Conservation (phyloP, 1,140 invertebrate genomes). For the Zeugodacus cucurbitae region DNA sequence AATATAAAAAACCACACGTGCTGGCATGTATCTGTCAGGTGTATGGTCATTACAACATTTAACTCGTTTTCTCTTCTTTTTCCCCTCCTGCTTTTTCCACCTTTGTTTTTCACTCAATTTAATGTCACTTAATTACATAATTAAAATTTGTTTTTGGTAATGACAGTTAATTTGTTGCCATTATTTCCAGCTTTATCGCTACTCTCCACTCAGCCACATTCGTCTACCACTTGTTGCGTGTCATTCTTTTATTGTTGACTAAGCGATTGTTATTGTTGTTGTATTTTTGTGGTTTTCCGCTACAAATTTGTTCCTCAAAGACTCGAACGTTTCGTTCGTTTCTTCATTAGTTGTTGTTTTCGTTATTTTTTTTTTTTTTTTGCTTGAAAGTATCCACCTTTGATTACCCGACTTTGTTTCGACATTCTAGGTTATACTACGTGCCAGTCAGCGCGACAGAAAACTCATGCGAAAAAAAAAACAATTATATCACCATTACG, state of each 20-base stretch:
- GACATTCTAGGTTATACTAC: background rate
- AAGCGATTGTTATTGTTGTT: background rate
- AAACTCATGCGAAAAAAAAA: background rate
- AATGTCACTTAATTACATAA: conserved; percentile 21
- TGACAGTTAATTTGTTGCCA: conserved; percentile 17
- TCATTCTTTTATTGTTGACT: background rate
- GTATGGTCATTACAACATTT: background rate
- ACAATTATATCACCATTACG: background rate
- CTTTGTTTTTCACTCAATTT: background rate
- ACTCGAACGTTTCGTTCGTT: no score
- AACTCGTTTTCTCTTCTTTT: background rate
- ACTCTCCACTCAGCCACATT: background rate
- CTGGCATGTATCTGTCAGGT: background rate
- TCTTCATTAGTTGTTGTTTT: background rate
- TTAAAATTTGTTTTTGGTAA: background rate
- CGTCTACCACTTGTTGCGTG: background rate
- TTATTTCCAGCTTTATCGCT: background rate
- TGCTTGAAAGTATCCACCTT: background rate
- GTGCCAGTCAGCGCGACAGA: background rate
- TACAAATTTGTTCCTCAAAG: background rate
- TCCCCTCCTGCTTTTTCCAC: background rate
- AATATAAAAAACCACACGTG: background rate
- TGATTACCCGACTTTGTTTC: background rate
- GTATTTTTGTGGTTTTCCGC: background rate
- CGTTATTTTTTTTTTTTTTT: background rate